phyloP scores from a whole-genome alignment of 2,888 invertebrate species.

The Thelaira solivaga region DNA sequence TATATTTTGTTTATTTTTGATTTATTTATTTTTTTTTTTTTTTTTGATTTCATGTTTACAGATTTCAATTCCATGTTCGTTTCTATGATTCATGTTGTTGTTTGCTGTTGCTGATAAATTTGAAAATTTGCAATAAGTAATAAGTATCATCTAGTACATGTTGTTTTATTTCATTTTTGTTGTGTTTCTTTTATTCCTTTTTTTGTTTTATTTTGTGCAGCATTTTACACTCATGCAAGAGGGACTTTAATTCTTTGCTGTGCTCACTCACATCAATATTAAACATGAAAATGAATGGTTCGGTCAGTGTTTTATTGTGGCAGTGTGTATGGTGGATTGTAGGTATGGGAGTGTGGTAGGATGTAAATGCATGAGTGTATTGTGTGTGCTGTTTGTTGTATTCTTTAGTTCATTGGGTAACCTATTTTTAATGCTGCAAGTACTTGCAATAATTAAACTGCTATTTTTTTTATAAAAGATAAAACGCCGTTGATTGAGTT shows the following conservation, averaged over 20 bases:
- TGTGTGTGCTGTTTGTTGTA: constrained; percentile 38
- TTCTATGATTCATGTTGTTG: constrained; percentile 47
- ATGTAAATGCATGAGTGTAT: constrained; percentile 10
- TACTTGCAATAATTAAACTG: constrained; percentile 56
- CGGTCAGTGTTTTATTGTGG: constrained; percentile 56
- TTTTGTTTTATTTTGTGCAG: constrained; percentile 44
- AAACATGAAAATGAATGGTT: constrained; percentile 14
- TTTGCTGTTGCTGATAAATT: constrained; percentile 7
- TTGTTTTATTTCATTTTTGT: neutral
- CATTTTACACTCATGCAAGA: constrained; percentile 37
- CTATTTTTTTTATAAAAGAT: constrained; percentile 24
- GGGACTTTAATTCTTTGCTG: constrained; percentile 18
- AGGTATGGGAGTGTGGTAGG: constrained; percentile 38
- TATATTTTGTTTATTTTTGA: too few species aligned
- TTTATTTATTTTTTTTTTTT: too few species aligned
- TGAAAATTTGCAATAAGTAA: constrained; percentile 38
- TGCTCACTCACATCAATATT: constrained; percentile 24
- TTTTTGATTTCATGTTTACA: constrained; percentile 24
- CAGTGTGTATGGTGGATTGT: constrained; percentile 34
- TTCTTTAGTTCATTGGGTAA: constrained; percentile 62
- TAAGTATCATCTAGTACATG: too few species aligned
- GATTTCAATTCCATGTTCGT: constrained; percentile 54
- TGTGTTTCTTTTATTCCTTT: constrained; percentile 12
- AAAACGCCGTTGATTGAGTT: constrained; percentile 23
- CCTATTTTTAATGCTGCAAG: constrained; percentile 58